Conservation (phyloP, 2,113 vertebrate species). For the Thunnus maccoyii region DNA sequence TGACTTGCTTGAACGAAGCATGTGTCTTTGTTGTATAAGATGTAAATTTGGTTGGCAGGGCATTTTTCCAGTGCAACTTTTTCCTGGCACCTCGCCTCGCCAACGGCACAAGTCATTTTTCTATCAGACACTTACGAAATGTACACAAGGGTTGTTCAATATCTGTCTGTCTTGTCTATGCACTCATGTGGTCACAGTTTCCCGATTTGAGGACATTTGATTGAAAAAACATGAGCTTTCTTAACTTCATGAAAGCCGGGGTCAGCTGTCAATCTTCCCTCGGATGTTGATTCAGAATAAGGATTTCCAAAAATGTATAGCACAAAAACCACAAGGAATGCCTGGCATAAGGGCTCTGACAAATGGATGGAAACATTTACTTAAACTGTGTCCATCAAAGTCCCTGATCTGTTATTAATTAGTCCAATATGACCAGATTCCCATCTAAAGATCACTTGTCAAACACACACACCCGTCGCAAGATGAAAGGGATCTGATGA, state of each 20-base stretch:
- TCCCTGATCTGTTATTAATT: conserved; percentile 76
- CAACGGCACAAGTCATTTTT: conserved; percentile 71
- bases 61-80: conserved; percentile 76
- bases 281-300: conserved; percentile 71
- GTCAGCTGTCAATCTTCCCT: conserved; percentile 61
- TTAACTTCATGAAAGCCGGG: conserved; percentile 55
- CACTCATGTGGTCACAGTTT: conserved; percentile 50
- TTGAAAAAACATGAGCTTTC: conserved; percentile 67
- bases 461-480: conserved; percentile 8
- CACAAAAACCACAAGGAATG: conserved; percentile 73
- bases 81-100: conserved; percentile 70
- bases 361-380: conserved; percentile 82
- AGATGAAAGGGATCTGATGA: conserved; percentile 54
- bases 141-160: conserved; percentile 66
- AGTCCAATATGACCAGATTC: conserved; percentile 62
- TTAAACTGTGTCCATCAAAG: conserved; percentile 80
- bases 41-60: conserved; percentile 62
- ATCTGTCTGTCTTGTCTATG: conserved; percentile 58
- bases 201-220: conserved; percentile 55
- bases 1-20: conserved; percentile 43
- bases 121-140: conserved; percentile 72
- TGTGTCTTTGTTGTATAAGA: conserved; percentile 65
- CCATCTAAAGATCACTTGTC: conserved; percentile 59
- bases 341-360: conserved; percentile 58
- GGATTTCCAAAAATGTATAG: conserved; percentile 79